Percentiles rank a stretch among this genome's conserved stretches.
Conservation (phyloP, 2,888 invertebrate species). For the Leptinotarsa haldemani region DNA sequence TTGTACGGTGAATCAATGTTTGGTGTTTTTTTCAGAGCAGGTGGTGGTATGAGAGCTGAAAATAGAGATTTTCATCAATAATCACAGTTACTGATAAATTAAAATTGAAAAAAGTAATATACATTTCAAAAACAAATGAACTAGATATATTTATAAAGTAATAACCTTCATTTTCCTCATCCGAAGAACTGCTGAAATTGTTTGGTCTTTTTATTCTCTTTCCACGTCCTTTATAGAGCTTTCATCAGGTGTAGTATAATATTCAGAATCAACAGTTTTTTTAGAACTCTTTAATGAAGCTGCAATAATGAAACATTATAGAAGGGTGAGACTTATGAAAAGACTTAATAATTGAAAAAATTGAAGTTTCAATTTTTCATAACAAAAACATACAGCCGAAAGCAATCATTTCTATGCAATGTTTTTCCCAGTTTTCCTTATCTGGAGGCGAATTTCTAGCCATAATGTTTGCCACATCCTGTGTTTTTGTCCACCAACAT, state of each 20-base stretch:
- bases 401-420: conserved; percentile 19
- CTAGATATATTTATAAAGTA: conserved; percentile 1
- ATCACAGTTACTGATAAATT: conserved; percentile 7
- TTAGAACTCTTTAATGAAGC: conserved; percentile 16
- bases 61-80: conserved; percentile 15
- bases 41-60: conserved; percentile 14
- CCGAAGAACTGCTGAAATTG: conserved; percentile 16
- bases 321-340: conserved; percentile 4
- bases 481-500: conserved; percentile 17
- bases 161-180: conserved; percentile 20
- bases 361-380: neutral
- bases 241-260: conserved; percentile 13
- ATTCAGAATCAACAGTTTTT: conserved; percentile 19
- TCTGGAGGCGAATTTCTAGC: conserved; percentile 10
- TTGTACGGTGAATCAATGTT: conserved; percentile 4
- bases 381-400: conserved; percentile 17
- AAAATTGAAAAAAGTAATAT: conserved; percentile 11
- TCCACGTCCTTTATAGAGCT: neutral
- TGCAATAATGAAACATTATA: conserved; percentile 3
- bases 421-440: conserved; percentile 20
- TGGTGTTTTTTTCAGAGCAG: conserved; percentile 1
- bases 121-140: neutral
- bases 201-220: conserved; percentile 15
- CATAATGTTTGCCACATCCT: conserved; percentile 15
- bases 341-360: neutral